These are phyloP conservation scores for Trachymyrmex septentrionalis DNA, from an alignment of 1,140 invertebrate species.

Conservation along the genomic window DNA sequence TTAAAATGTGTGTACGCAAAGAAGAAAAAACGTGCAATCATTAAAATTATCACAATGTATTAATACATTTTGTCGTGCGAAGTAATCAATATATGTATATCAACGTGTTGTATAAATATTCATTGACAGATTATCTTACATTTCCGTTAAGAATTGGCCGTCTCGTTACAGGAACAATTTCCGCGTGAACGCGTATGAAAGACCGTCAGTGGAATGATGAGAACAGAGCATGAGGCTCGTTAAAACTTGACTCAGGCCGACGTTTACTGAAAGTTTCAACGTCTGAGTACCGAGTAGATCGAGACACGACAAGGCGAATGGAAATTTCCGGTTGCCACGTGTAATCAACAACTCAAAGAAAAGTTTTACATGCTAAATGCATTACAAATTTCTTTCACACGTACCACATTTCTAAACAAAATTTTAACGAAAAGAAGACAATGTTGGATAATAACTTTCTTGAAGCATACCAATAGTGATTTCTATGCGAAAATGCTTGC, in stretches of 20 bases:
- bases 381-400: neutral
- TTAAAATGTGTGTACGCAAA: neutral
- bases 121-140: neutral
- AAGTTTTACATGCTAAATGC: neutral
- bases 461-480: conserved; percentile 10
- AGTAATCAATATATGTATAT: neutral
- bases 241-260: conserved; percentile 65
- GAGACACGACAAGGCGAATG: neutral
- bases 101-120: conserved; percentile 18
- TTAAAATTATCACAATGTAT: neutral
- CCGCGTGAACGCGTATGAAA: conserved; percentile 21
- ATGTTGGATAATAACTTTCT: neutral
- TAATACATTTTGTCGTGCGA: neutral
- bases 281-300: conserved; percentile 5
- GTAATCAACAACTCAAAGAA: conserved; percentile 36
- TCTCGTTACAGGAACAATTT: conserved; percentile 36
- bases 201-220: conserved; percentile 13
- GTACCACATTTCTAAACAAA: neutral
- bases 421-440: neutral
- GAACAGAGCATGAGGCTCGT: conserved; percentile 53
- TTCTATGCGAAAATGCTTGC: conserved; percentile 3
- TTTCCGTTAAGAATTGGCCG: conserved; percentile 23
- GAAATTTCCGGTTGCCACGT: conserved; percentile 4
- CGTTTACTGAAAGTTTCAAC: conserved; percentile 65
- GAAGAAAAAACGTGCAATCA: neutral